Conservation (phyloP, 2,888 invertebrate species). For the Melanargia galathea region DNA sequence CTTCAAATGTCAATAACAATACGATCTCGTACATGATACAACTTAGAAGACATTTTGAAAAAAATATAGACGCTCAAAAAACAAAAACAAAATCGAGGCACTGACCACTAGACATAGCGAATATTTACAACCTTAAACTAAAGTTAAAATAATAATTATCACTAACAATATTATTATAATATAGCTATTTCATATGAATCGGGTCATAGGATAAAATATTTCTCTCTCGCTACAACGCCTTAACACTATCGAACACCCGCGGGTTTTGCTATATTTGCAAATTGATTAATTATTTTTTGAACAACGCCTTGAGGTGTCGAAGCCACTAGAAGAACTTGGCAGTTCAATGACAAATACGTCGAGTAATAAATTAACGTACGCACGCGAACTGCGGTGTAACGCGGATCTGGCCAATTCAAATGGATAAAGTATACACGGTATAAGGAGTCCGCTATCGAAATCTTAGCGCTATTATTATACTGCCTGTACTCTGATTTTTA, state of each 20-base stretch:
- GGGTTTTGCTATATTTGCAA: slow-evolving; percentile 22
- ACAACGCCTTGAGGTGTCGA: no score
- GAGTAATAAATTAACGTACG: no score
- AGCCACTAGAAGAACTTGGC: no score
- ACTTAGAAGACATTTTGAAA: neutral
- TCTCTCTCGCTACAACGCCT: slow-evolving; percentile 38
- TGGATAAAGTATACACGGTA: no score
- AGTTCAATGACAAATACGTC: no score
- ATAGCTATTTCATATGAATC: slow-evolving; percentile 36
- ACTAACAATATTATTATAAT: slow-evolving; percentile 27
- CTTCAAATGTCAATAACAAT: neutral
- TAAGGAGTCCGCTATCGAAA: no score
- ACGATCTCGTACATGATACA: neutral
- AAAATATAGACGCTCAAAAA: neutral
- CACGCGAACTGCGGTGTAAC: no score
- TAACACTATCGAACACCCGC: slow-evolving; percentile 40
- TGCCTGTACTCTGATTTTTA: no score
- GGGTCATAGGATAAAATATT: slow-evolving; percentile 32
- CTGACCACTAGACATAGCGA: slow-evolving; percentile 27
- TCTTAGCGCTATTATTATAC: no score
- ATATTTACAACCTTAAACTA: slow-evolving; percentile 35
- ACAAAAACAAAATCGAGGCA: slow-evolving; percentile 20
- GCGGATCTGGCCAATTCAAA: no score
- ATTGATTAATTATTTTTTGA: neutral
- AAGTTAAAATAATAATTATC: slow-evolving; percentile 26